Conservation (phyloP, 2,888 invertebrate genomes). For the Acanthopleura granulata region DNA sequence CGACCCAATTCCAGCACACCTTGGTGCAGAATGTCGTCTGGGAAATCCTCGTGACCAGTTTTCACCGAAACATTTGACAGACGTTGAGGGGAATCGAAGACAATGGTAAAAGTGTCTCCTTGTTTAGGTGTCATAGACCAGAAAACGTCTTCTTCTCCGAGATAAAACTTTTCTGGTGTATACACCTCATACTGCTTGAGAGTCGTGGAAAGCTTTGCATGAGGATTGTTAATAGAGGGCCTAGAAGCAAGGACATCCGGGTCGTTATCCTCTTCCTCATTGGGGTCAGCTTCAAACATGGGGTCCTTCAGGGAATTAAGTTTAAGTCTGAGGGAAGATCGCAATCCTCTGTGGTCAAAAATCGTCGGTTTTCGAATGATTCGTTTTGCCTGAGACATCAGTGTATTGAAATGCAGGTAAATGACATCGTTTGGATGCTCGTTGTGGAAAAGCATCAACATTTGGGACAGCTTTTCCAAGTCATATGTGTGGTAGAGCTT, state of each 20-base stretch:
- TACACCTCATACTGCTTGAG: constrained; percentile 58
- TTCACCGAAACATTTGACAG: constrained; percentile 39
- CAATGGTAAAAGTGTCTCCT: constrained; percentile 33
- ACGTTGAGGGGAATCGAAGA: constrained; percentile 35
- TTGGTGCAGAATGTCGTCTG: constrained; percentile 19
- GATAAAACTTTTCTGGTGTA: constrained; percentile 61
- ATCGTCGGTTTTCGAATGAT: constrained; percentile 34
- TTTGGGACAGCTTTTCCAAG: constrained; percentile 42
- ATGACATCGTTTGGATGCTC: constrained; percentile 47
- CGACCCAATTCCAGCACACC: constrained; percentile 12
- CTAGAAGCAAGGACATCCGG: background rate
- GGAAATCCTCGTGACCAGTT: constrained; percentile 29
- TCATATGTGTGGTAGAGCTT: constrained; percentile 44
- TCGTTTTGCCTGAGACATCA: constrained; percentile 36
- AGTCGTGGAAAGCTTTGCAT: constrained; percentile 63
- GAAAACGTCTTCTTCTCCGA: constrained; percentile 29
- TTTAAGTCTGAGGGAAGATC: constrained; percentile 38
- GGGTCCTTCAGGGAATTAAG: background rate
- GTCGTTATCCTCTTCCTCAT: background rate
- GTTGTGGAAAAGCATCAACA: constrained; percentile 57
- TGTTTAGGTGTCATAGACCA: constrained; percentile 35
- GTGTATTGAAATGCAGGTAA: constrained; percentile 32
- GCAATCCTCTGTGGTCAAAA: constrained; percentile 45
- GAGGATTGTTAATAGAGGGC: constrained; percentile 53
- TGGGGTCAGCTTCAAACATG: background rate